These are phyloP conservation scores for Lepetodrilus schrolli DNA, from an alignment of 2,888 invertebrate genomes.

Conservation along the genomic window DNA sequence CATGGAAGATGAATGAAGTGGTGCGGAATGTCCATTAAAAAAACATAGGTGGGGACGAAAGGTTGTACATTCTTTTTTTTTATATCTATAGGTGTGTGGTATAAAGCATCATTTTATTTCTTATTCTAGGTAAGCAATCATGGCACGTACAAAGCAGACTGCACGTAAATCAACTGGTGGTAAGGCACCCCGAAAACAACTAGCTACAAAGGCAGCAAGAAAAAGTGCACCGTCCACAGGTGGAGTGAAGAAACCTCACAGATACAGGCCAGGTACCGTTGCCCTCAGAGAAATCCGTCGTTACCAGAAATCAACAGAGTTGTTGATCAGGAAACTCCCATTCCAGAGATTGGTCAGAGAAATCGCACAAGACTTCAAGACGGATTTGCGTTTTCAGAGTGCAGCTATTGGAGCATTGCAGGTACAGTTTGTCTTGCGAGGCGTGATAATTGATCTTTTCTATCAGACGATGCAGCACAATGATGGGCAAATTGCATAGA, in stretches of 20 bases:
- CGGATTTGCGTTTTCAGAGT: slow-evolving; percentile 75
- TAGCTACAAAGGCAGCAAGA: slow-evolving; percentile 75
- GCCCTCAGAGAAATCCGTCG: slow-evolving; percentile 75
- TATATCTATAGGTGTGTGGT: too few species aligned
- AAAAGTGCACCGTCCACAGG: slow-evolving; percentile 76
- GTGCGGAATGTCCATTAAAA: too few species aligned
- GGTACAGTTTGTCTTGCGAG: slow-evolving; percentile 59
- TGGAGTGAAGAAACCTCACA: slow-evolving; percentile 75
- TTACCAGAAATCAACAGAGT: slow-evolving; percentile 75
- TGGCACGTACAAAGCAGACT: slow-evolving; percentile 76
- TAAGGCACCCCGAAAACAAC: slow-evolving; percentile 75
- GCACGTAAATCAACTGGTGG: slow-evolving; percentile 76
- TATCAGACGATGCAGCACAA: too few species aligned
- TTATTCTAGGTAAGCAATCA: slow-evolving; percentile 41
- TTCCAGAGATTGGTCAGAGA: slow-evolving; percentile 75
- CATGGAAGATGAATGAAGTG: too few species aligned
- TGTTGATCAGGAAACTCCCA: slow-evolving; percentile 75
- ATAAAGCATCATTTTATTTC: too few species aligned
- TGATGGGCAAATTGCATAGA: too few species aligned
- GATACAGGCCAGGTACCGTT: slow-evolving; percentile 76
- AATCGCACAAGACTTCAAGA: slow-evolving; percentile 76
- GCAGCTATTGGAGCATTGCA: slow-evolving; percentile 75
- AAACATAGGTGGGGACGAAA: too few species aligned
- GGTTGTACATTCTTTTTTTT: too few species aligned
- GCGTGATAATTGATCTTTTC: too few species aligned